Base-by-base conservation (phyloP, 2,797 vertebrate genomes). In the Pseudomugil gertrudae region DNA sequence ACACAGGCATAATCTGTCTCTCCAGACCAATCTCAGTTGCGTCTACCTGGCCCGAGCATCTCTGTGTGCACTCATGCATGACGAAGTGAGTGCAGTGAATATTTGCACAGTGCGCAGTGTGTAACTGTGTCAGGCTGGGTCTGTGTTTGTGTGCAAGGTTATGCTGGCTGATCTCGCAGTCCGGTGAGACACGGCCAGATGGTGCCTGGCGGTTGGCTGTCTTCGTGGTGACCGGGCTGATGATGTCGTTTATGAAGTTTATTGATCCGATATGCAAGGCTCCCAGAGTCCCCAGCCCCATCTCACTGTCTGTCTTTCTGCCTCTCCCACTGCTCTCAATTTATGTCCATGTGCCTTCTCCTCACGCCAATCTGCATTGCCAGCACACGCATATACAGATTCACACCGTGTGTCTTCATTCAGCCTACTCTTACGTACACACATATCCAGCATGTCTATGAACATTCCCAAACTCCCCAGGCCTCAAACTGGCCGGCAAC, bases 201-300 rank as follows among this genome's bases (percentile, higher is more conserved):
- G 90, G 90, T 62, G 87, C 86, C 76, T 81, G 85, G 79, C 69
- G 85, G 83, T 90, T 80, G 81, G 86, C 84, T 88, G 87, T 91
- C 81, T 86, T 87, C 74, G 63, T 77, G 72, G 85, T 77, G 83
- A 87, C 87, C 78, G 69, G 69, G 86, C 81, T 88, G 87, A 92
- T 92, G 87, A 91, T 90, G 85, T 84, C 72, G 85, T 92, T 91
- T 89, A 89, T 90, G 85, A 89, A 89, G 87, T 86, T 91, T 91
- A 92, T 92, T 90, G 90, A 91, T 92, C 86, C 71, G 81, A 89
- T 88, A 83, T 89, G 88, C 83, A 79, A 76, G 75, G 21, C 76
- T 89, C 87, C 81, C 87, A 67, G 64, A 83, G 69, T 88, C 86
- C 82, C 83, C 61, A 7, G 79, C 51, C 73, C 78, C 66, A 74